phyloP scores from a whole-genome alignment of 2,888 invertebrate genomes.

The Petrolisthes cinctipes region DNA sequence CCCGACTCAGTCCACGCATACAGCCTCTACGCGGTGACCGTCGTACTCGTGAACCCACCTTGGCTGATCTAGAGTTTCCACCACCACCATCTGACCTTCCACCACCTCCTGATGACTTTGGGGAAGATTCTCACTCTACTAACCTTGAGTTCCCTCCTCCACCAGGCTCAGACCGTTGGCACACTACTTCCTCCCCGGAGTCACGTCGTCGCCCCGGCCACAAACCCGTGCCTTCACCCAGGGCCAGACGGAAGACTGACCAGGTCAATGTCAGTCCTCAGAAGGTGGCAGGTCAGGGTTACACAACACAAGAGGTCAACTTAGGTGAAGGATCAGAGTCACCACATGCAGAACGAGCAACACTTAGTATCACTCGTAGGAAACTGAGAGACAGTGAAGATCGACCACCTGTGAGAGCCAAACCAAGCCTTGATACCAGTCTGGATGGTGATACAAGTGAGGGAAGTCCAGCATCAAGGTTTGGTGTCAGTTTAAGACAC shows the following conservation, averaged over 20 bases:
- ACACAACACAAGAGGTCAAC: slow-evolving; percentile 42
- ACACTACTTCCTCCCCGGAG: slow-evolving; percentile 52
- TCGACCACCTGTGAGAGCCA: slow-evolving; percentile 66
- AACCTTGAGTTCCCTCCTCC: slow-evolving; percentile 64
- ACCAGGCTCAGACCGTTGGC: slow-evolving; percentile 49
- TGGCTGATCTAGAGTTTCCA: slow-evolving; percentile 82
- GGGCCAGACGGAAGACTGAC: slow-evolving; percentile 47
- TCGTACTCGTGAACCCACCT: slow-evolving; percentile 51
- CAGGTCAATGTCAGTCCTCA: slow-evolving; percentile 45
- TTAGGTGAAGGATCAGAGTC: slow-evolving; percentile 51
- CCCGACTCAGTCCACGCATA: slow-evolving; percentile 77
- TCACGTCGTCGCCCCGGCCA: slow-evolving; percentile 41
- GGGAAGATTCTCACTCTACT: slow-evolving; percentile 45
- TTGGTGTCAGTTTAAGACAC: slow-evolving; percentile 73
- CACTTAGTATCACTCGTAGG: slow-evolving; percentile 53
- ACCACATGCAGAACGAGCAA: slow-evolving; percentile 55
- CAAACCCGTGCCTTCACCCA: slow-evolving; percentile 58
- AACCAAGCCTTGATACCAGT: slow-evolving; percentile 65
- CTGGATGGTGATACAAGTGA: slow-evolving; percentile 53
- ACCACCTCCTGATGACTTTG: slow-evolving; percentile 74
- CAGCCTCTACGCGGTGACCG: slow-evolving; percentile 72
- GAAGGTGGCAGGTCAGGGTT: slow-evolving; percentile 36
- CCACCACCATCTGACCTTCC: slow-evolving; percentile 86
- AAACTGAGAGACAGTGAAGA: slow-evolving; percentile 55
- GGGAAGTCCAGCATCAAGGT: slow-evolving; percentile 59